These are phyloP conservation scores for Oriolus oriolus DNA, from an alignment of 2,113 vertebrate species.

Conservation along the genomic window DNA sequence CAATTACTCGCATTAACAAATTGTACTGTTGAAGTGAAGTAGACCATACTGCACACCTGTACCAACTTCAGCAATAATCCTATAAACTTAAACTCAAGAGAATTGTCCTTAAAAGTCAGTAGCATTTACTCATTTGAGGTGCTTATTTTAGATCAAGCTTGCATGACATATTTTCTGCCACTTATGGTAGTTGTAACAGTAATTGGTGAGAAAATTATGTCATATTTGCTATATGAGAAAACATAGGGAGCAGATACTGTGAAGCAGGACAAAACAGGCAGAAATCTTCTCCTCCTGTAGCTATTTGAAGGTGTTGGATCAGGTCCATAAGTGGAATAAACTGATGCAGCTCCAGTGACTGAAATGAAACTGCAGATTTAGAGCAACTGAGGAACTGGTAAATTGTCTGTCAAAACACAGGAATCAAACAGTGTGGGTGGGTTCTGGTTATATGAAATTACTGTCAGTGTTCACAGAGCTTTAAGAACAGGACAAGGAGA, in stretches of 20 bases:
- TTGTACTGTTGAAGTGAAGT: background rate
- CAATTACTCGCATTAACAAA: background rate
- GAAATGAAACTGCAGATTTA: slow-evolving; percentile 28
- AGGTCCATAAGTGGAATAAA: slow-evolving; percentile 22
- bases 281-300: background rate
- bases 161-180: background rate
- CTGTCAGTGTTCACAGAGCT: slow-evolving; percentile 26
- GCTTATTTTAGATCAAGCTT: background rate
- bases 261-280: background rate
- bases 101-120: background rate
- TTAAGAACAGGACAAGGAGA: slow-evolving; percentile 44
- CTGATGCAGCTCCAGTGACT: slow-evolving; percentile 11
- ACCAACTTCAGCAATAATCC: background rate
- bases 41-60: background rate
- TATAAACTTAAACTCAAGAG: background rate
- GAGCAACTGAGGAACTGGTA: slow-evolving; percentile 45
- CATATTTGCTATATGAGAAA: background rate
- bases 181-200: background rate
- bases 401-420: slow-evolving; percentile 60
- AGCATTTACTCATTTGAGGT: background rate
- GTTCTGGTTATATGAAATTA: slow-evolving; percentile 43
- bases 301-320: slow-evolving; percentile 37
- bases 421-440: slow-evolving; percentile 43
- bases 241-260: background rate
- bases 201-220: slow-evolving; percentile 40